Evolutionary conservation across 2,888 invertebrate species (phyloP).

Genomic region (Lycaena phlaeas): DNA sequence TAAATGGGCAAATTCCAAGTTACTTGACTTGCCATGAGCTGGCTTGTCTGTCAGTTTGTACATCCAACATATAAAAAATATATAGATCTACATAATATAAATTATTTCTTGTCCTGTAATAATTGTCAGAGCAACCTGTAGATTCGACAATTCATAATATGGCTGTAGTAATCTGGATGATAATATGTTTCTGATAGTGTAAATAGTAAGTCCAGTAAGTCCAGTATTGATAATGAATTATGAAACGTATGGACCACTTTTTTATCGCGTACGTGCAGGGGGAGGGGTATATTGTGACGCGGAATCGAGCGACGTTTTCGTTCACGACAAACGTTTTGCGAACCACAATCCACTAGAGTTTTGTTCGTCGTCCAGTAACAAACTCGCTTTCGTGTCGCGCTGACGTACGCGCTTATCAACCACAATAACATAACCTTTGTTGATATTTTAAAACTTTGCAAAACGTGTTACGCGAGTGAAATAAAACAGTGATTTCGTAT

Average conservation of each 20-base stretch:
- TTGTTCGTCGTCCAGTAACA: not conserved
- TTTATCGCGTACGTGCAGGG: slow-evolving; percentile 8
- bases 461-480: slow-evolving; percentile 35
- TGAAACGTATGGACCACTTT: not conserved
- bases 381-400: slow-evolving; percentile 27
- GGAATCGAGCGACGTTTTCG: slow-evolving; percentile 12
- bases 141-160: no score
- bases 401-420: slow-evolving; percentile 40
- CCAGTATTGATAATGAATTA: not conserved
- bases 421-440: slow-evolving; percentile 58
- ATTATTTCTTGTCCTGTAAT: no score
- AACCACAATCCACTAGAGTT: slow-evolving; percentile 17
- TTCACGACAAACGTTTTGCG: slow-evolving; percentile 18
- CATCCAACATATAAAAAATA: no score
- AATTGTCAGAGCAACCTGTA: no score
- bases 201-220: not conserved
- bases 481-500: slow-evolving; percentile 11
- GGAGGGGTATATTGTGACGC: slow-evolving; percentile 7
- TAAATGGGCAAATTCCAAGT: no score
- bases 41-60: no score
- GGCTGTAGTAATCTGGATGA: no score
- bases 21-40: no score
- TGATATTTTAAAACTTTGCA: slow-evolving; percentile 30
- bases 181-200: no score
- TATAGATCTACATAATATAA: no score